phyloP scores from a whole-genome alignment of 2,797 vertebrate genomes.

The Muraenolepis orangiensis region DNA sequence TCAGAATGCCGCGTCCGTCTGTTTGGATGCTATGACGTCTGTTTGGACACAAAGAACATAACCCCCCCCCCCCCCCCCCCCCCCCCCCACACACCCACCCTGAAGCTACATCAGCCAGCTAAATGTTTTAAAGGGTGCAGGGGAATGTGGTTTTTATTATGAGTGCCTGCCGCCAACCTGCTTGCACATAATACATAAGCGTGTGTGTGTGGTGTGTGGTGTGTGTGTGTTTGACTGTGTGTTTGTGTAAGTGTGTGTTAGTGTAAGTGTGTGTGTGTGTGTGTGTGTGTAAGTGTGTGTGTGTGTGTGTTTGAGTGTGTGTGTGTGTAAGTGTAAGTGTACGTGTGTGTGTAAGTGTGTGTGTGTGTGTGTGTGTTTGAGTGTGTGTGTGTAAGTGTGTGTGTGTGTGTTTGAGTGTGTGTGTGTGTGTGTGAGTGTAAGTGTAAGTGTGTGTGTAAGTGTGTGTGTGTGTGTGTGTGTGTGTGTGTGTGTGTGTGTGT shows the following conservation, averaged over 20 bases:
- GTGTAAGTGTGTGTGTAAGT: too few species aligned
- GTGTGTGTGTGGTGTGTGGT: background rate
- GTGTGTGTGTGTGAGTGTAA: background rate
- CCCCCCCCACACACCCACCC: too few species aligned
- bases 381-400: too few species aligned
- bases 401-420: constrained; percentile 24
- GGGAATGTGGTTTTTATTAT: background rate
- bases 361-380: background rate
- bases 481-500: constrained; percentile 7
- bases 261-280: constrained; percentile 9
- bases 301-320: constrained; percentile 18
- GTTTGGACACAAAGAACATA: constrained; percentile 36
- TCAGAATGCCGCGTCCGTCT: too few species aligned
- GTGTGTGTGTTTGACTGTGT: constrained; percentile 7
- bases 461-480: constrained; percentile 18
- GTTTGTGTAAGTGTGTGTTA: too few species aligned
- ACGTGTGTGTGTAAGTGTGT: background rate
- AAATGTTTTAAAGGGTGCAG: background rate
- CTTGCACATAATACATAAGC: too few species aligned
- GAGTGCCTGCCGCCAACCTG: background rate
- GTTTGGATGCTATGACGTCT: constrained; percentile 8
- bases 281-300: background rate
- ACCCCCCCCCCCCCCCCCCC: too few species aligned
- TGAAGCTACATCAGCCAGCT: constrained; percentile 10
- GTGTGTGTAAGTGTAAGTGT: constrained; percentile 8